Evolutionary conservation across 2,113 vertebrate genomes (phyloP).

Genomic region (Saguinus midas): DNA sequence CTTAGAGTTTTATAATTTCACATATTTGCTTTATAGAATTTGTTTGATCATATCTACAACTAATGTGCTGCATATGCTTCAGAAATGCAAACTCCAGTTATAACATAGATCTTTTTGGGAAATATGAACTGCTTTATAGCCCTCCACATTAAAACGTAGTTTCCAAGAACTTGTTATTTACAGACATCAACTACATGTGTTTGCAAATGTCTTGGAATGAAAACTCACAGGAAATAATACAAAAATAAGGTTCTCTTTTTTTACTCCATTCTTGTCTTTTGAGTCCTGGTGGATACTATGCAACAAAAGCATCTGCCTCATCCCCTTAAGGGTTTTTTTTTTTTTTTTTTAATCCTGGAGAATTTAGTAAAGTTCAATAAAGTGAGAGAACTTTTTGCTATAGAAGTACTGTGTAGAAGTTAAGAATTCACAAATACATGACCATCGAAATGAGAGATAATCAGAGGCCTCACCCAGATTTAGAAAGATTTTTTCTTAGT

Average conservation of each 20-base stretch:
- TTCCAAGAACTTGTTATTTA: constrained; percentile 17
- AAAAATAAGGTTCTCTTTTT: neutral
- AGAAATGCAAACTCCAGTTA: neutral
- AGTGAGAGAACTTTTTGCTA: neutral
- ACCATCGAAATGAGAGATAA: neutral
- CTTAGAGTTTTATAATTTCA: constrained; percentile 27
- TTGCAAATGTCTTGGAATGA: neutral
- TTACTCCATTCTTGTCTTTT: neutral
- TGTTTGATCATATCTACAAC: neutral
- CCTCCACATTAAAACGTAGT: neutral
- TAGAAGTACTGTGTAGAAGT: neutral
- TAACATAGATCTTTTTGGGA: neutral
- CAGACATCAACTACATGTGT: neutral
- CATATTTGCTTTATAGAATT: constrained; percentile 27
- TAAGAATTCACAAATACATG: constrained; percentile 41
- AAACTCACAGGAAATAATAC: neutral
- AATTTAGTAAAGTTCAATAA: constrained; percentile 22
- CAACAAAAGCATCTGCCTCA: neutral
- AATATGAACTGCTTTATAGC: neutral
- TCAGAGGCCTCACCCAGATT: neutral
- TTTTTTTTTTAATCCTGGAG: neutral
- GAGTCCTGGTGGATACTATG: neutral
- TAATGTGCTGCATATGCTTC: neutral
- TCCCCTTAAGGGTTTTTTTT: neutral
- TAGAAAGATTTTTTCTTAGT: neutral